A percentile compares a stretch with the other conserved stretches of the same genome.
Conservation (phyloP, 2,888 invertebrate species). For the Eupithecia subfuscata region DNA sequence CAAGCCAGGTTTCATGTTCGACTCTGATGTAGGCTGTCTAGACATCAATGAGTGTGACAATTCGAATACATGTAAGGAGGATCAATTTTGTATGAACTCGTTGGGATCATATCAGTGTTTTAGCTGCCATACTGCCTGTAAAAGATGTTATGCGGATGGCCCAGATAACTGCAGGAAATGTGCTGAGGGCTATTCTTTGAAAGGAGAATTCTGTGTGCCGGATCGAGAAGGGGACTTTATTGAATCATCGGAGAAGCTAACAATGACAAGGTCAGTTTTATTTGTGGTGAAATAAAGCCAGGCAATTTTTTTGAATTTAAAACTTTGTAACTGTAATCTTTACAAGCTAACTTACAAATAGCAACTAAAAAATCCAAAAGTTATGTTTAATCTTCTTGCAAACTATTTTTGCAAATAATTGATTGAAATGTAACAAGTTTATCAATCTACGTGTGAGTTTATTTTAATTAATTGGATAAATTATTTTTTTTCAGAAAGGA, state of each 20-base stretch:
- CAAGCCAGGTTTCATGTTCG: conserved; percentile 88
- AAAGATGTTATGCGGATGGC: conserved; percentile 94
- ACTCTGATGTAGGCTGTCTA: conserved; percentile 89
- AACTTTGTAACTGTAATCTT: background rate
- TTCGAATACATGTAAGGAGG: conserved; percentile 80
- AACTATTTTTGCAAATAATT: background rate
- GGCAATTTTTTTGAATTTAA: background rate
- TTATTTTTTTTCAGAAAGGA: conserved; percentile 70
- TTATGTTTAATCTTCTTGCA: no score
- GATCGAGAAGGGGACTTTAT: conserved; percentile 69
- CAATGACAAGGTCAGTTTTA: conserved; percentile 64
- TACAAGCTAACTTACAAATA: background rate
- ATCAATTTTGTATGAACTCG: conserved; percentile 95
- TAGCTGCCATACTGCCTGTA: conserved; percentile 93
- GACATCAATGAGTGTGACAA: conserved; percentile 94
- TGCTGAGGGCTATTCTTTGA: conserved; percentile 87
- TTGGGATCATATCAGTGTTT: conserved; percentile 93
- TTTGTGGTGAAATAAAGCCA: conserved; percentile 17
- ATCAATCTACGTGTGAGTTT: background rate
- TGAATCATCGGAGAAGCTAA: conserved; percentile 65
- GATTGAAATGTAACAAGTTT: background rate
- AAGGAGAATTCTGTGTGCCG: conserved; percentile 91
- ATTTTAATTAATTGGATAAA: conserved; percentile 7
- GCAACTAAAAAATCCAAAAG: background rate
- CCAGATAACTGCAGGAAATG: conserved; percentile 95